These are phyloP conservation scores for Solea senegalensis DNA, from an alignment of 2,113 vertebrate species.

Conservation along the genomic window DNA sequence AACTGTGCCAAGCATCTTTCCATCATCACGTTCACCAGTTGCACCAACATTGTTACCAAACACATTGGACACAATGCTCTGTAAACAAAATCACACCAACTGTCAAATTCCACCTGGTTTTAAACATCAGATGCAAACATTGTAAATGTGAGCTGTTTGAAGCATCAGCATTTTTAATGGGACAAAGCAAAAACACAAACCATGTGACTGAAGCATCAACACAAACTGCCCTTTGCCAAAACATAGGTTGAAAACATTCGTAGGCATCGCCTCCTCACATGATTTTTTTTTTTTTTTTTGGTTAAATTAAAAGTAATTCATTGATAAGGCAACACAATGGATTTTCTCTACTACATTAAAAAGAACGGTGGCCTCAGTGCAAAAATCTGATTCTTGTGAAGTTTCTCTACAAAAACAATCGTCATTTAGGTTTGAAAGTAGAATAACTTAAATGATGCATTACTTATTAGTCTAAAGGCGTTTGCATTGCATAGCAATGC, in stretches of 20 bases:
- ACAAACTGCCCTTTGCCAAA: constrained; percentile 50
- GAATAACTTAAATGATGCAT: constrained; percentile 66
- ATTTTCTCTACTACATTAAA: constrained; percentile 50
- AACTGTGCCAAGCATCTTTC: too few species aligned
- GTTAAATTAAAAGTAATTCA: constrained; percentile 70
- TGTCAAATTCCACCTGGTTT: background rate
- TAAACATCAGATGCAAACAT: constrained; percentile 35
- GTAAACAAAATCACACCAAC: too few species aligned
- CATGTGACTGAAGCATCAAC: constrained; percentile 74
- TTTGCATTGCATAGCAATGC: constrained; percentile 53
- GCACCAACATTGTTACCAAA: too few species aligned
- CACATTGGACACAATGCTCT: too few species aligned
- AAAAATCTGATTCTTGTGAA: constrained; percentile 39
- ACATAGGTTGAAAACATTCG: constrained; percentile 70
- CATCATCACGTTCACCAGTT: too few species aligned
- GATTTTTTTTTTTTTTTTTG: constrained; percentile 41
- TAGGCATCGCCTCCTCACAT: constrained; percentile 73
- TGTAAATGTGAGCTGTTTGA: constrained; percentile 46
- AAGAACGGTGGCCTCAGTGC: constrained; percentile 57
- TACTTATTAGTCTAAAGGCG: constrained; percentile 35
- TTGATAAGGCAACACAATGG: constrained; percentile 77
- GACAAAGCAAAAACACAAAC: constrained; percentile 77
- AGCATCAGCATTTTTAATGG: constrained; percentile 79
- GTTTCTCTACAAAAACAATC: constrained; percentile 57
- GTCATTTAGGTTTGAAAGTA: constrained; percentile 54